Base-by-base conservation (phyloP, 2,113 vertebrate species). In the Dolichallabes microphthalmus region DNA sequence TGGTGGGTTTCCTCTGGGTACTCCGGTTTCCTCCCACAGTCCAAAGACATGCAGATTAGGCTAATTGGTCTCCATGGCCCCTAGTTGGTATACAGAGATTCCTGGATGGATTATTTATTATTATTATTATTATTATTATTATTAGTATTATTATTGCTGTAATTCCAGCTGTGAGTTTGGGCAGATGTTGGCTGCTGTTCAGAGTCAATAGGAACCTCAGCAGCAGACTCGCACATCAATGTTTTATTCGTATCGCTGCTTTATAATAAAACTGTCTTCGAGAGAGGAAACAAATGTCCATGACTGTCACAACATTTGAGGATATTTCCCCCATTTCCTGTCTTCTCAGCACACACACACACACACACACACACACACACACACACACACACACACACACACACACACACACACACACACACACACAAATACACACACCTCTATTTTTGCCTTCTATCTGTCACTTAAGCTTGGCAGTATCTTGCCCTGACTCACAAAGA, bases 401-500 rank as follows among this genome's bases (percentile, higher is more conserved):
- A 27, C 57, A 61, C 32, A 10, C 68, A 45, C 82, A 25, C 50
- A 69, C 30, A 39, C 83, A 39, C 64, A 71, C 61, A 19, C 75
- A 60, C 76, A 27, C 69, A 69, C 75, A 85, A 52, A 53, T 32
- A 45, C 32, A 71, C 75, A 85, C 53, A 53, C 84, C 85, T 86
- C 77, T 86, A 88, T 88, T 86, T 88, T 85, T 78, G 86, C 85
- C 82, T 82, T 30, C 60, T 88, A 82, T 84, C 85, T 86, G 81
- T 88, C 83, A 73, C 85, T 30, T 30, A 73, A 79, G 8, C 69
- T 84, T 82, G 86, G 84, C 83, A 90, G 87, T 90, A 91, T 87
- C 89, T 87, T 84, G 82, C 76, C 85, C 86, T 90, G 90, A 93
- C 89, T 91, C 86, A 91, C 90, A 89, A 79, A 90, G 88, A 85